Base-by-base conservation (phyloP, 2,797 vertebrate species). In the Phataginus tricuspis region DNA sequence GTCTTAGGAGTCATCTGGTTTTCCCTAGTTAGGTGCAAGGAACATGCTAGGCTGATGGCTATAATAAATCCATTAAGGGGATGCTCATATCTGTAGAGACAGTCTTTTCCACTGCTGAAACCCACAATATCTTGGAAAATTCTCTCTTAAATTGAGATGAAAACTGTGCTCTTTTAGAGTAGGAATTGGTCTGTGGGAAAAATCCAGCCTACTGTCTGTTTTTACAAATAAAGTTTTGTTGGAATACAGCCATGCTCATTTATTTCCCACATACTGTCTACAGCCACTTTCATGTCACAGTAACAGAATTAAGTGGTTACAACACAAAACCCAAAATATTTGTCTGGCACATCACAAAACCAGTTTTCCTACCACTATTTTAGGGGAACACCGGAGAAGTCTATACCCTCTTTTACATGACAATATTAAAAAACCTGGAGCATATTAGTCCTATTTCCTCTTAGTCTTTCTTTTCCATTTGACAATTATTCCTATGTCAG, bases 141-240 rank as follows among this genome's bases (percentile, higher is more conserved):
- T 79, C 55, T 77, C 53, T 91, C 51, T 84, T 45, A 89, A 75
- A 92, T 7, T 77, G 59, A 89, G 53, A 91, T 75, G 49, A 88
- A 87, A 95, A 94, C 14, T 42, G 15, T 55, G 23, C 5, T 75
- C 69, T 84, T 74, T 5, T 42, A 74, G 7, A 90, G 29, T 11
- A 90, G 27, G 34, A 84, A 29, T 2, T 79, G 14, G 34, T 12
- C 51, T 95, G 0, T 83, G 49, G 51, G 25, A 42, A 23, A 90
- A 93, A 94, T 49, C 3, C 42, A 74, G 39, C 19, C 59, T 21
- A 61, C 2, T 63, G 51, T 31, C 61, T 88, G n/a, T 10, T 80
- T 82, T 95, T 39, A 86, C 7, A 74, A 85, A 69, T 82, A 88
- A 92, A 55, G 34, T 88, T 88, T 89, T 88, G 39, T 0, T 87